Conservation (phyloP, 2,888 invertebrate genomes). For the Clostera curtula region DNA sequence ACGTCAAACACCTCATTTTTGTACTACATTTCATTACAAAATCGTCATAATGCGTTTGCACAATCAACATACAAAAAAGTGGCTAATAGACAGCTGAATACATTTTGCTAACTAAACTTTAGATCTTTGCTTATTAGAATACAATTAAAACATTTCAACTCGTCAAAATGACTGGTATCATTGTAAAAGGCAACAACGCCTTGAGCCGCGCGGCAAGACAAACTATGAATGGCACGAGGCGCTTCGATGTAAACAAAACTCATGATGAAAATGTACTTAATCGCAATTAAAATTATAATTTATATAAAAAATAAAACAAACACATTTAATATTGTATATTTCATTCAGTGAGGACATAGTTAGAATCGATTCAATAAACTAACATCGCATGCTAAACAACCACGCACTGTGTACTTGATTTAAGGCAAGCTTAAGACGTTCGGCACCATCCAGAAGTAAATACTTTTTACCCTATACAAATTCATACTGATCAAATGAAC, state of each 20-base stretch:
- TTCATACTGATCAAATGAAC: too few species aligned
- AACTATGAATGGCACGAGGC: conserved; percentile 35
- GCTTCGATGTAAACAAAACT: conserved; percentile 22
- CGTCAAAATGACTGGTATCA: conserved; percentile 10
- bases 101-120: conserved; percentile 11
- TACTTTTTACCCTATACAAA: too few species aligned
- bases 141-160: conserved; percentile 11
- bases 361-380: conserved; percentile 29
- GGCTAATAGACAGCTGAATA: conserved; percentile 12
- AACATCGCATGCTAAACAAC: conserved; percentile 30
- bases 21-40: conserved; percentile 35
- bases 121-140: conserved; percentile 8
- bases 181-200: conserved; percentile 13
- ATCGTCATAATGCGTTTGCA: conserved; percentile 27
- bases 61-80: conserved; percentile 21
- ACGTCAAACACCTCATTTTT: conserved; percentile 37
- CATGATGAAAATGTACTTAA: conserved; percentile 25
- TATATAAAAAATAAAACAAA: conserved; percentile 25
- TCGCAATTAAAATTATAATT: conserved; percentile 21
- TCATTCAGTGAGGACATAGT: conserved; percentile 23
- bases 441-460: too few species aligned
- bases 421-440: conserved; percentile 21
- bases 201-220: conserved; percentile 8
- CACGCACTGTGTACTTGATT: conserved; percentile 40
- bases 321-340: too few species aligned